Evolutionary conservation across 2,888 invertebrate species (phyloP), one percentile per base, ranked within the genome.

Genomic region (Schizaphis graminum): DNA sequence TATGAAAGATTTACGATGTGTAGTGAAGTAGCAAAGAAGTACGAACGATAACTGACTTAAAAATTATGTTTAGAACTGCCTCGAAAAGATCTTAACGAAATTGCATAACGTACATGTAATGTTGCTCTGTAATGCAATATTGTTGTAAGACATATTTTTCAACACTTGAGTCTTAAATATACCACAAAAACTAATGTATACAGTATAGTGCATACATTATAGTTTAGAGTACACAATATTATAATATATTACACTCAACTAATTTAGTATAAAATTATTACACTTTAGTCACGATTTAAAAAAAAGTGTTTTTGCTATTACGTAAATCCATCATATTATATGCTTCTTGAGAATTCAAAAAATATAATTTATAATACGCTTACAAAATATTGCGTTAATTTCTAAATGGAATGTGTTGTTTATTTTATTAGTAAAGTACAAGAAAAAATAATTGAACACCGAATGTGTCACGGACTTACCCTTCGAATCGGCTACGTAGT

Each of bases 401-500:
- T 86, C 47, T 3, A 28, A 86, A 86, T 16, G 16, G 0, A 44
- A 24, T 86, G 44, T 86, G 86, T n/a, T 28, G 26, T 44, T 21
- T n/a, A 47, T 44, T 85, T 24, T 86, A 86, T 28, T 16, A 47
- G 28, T 47, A 49, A 8, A 16, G 16, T n/a, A 67, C 35, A 8
- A 77, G 77, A 35, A n/a, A 77, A 77, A 77, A 35, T 77, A 35
- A 35, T 35, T 5, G n/a, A 67, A 67, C n/a, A 67, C 67, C n/a
- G 21, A 77, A 44, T 47, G 86, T n/a, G 47, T 47, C 85, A 28
- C 28, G 44, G 47, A 47, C 35, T 90, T 67, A 94, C 94, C 94
- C 95, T 97, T 97, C 96, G 97, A 97, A 96, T 99, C 98, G 67
- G 98, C 98, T 95, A 98, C 98, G 96, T 99, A 99, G 96, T 98